Evolutionary conservation across 2,797 vertebrate species (phyloP).

Genomic region (Premnoplex brunnescens): DNA sequence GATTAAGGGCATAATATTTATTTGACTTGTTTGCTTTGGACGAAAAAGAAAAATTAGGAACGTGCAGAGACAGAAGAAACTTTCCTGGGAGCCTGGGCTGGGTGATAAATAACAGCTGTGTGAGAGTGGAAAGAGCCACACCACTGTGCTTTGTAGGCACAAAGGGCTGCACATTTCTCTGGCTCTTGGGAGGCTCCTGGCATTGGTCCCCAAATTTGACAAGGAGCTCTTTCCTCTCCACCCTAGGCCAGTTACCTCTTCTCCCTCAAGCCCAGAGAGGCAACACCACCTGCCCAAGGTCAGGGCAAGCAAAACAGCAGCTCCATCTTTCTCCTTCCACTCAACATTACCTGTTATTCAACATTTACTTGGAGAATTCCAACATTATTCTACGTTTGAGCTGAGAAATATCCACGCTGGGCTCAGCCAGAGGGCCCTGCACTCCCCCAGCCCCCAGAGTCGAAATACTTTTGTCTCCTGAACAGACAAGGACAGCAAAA

Average conservation of each 20-base stretch:
- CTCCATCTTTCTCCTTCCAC: not conserved
- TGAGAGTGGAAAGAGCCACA: not conserved
- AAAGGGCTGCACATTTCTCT: not conserved
- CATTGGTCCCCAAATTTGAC: fast-evolving
- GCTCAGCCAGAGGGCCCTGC: not conserved
- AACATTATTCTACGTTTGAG: not conserved
- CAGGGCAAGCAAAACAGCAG: not conserved
- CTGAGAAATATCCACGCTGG: not conserved
- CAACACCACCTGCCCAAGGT: not conserved
- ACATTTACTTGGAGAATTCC: not conserved
- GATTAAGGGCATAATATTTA: conserved; percentile 59
- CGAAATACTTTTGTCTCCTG: conserved; percentile 35
- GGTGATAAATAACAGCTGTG: not conserved
- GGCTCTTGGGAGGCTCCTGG: not conserved
- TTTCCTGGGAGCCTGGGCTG: not conserved
- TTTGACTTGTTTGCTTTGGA: conserved; percentile 44
- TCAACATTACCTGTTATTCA: not conserved
- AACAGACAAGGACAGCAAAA: conserved; percentile 38
- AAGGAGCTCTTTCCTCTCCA: not conserved
- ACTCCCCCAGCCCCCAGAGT: not conserved
- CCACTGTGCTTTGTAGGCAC: not conserved
- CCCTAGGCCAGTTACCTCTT: fast-evolving
- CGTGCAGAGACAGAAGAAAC: not conserved
- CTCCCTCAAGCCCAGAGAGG: not conserved
- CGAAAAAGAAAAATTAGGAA: not conserved